phyloP scores from a whole-genome alignment of 2,113 vertebrate genomes.

The Zosterops hypoxanthus region DNA sequence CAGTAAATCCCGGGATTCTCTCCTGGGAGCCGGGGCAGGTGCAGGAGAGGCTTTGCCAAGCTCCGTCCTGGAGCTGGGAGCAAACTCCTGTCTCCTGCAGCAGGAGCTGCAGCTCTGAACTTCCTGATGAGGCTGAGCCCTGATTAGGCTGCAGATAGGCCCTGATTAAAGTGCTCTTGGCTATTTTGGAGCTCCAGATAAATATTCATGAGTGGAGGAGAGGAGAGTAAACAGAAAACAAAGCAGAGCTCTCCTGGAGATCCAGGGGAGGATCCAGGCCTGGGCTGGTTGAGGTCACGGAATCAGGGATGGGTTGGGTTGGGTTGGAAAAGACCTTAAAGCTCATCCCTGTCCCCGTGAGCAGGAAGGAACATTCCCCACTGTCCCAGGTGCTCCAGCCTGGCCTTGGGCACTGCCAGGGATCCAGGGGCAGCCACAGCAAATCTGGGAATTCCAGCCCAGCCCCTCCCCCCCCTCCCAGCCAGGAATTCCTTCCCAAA shows the following conservation, averaged over 20 bases:
- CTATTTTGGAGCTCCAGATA: slow-evolving; percentile 70
- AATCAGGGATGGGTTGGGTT: neutral
- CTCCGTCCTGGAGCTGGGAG: neutral
- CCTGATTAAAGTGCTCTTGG: slow-evolving; percentile 71
- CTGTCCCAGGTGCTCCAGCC: accelerated
- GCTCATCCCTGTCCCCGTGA: too few species aligned
- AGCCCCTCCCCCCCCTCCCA: too few species aligned
- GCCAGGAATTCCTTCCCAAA: too few species aligned
- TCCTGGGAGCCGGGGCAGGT: neutral
- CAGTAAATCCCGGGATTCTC: neutral
- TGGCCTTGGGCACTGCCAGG: neutral
- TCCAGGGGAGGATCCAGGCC: neutral
- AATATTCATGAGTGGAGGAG: slow-evolving; percentile 73
- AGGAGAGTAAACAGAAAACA: slow-evolving; percentile 52
- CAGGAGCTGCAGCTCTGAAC: slow-evolving; percentile 24
- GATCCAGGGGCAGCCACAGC: neutral
- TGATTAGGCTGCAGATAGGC: slow-evolving; percentile 70
- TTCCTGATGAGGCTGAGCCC: slow-evolving; percentile 69
- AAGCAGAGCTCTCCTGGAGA: neutral
- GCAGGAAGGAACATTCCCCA: neutral
- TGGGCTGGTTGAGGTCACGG: neutral
- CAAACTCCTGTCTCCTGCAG: slow-evolving; percentile 20
- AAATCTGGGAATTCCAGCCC: neutral
- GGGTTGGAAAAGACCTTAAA: neutral
- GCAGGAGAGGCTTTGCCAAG: neutral